These are phyloP conservation scores for Bubalus kerabau DNA, from an alignment of 2,113 vertebrate species.

Conservation along the genomic window DNA sequence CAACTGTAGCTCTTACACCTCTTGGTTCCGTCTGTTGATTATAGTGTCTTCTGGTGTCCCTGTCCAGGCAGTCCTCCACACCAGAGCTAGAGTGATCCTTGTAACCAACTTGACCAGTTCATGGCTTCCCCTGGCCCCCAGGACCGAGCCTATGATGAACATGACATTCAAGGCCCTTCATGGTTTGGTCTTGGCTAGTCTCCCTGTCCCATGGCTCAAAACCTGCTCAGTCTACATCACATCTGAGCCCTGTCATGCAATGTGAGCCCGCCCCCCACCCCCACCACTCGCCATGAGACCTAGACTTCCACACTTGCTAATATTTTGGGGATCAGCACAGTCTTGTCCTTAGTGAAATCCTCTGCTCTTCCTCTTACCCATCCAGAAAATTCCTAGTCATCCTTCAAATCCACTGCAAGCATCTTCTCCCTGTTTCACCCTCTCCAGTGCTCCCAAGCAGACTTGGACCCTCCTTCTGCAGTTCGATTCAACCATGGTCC, in stretches of 20 bases:
- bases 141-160: neutral
- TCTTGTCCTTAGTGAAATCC: neutral
- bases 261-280: too few relatives aligned
- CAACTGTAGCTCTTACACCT: rapidly evolving
- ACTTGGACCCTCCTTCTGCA: neutral
- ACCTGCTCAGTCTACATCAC: neutral
- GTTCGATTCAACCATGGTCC: neutral
- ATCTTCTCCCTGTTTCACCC: neutral
- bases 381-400: neutral
- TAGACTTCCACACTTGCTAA: neutral
- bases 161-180: neutral
- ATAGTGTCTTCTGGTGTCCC: neutral
- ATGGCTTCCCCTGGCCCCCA: neutral
- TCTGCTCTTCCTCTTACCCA: neutral
- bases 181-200: neutral
- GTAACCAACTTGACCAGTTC: neutral
- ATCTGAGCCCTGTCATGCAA: rapidly evolving
- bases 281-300: rapidly evolving
- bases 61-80: neutral
- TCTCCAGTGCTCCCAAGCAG: neutral
- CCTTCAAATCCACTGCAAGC: neutral
- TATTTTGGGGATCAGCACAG: too few relatives aligned
- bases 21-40: rapidly evolving
- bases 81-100: neutral
- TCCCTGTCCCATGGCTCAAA: neutral